These are phyloP conservation scores for Morpho deidamia DNA, from an alignment of 2,888 invertebrate genomes.

Conservation along the genomic window DNA sequence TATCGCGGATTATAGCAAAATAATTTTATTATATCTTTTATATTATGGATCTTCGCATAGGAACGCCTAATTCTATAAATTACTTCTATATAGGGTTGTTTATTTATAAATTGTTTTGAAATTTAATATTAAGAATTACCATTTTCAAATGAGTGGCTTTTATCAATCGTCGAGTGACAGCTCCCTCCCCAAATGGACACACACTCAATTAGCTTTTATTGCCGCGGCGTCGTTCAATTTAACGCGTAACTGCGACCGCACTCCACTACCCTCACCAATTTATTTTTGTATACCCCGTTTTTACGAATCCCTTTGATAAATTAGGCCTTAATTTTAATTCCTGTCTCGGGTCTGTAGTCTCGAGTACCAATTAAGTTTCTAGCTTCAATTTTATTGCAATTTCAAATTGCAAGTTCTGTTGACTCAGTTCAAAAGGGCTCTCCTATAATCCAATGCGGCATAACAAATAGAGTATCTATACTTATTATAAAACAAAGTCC, in stretches of 20 bases:
- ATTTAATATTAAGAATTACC: neutral
- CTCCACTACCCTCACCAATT: conserved; percentile 49
- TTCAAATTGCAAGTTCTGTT: neutral
- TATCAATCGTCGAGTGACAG: conserved; percentile 43
- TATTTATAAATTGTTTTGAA: neutral
- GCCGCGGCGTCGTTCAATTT: conserved; percentile 66
- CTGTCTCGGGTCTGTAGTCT: conserved; percentile 4
- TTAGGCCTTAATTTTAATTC: conserved; percentile 12
- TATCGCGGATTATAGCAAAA: too few relatives aligned
- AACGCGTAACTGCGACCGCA: conserved; percentile 66
- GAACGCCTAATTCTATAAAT: too few relatives aligned
- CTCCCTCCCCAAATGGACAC: conserved; percentile 55
- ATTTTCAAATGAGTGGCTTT: conserved; percentile 17
- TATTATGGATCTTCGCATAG: too few relatives aligned
- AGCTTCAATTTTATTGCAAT: conserved; percentile 7
- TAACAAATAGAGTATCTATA: too few relatives aligned
- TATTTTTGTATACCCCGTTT: conserved; percentile 62
- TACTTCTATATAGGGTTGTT: too few relatives aligned
- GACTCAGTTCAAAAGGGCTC: neutral
- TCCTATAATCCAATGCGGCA: too few relatives aligned
- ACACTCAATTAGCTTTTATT: conserved; percentile 74
- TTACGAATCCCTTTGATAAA: conserved; percentile 26
- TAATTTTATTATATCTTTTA: too few relatives aligned
- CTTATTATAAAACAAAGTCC: too few relatives aligned
- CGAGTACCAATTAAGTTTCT: conserved; percentile 11